Base-by-base conservation (phyloP, 53 echinoderm and acorn worm species). In the Echinarachnius parma region DNA sequence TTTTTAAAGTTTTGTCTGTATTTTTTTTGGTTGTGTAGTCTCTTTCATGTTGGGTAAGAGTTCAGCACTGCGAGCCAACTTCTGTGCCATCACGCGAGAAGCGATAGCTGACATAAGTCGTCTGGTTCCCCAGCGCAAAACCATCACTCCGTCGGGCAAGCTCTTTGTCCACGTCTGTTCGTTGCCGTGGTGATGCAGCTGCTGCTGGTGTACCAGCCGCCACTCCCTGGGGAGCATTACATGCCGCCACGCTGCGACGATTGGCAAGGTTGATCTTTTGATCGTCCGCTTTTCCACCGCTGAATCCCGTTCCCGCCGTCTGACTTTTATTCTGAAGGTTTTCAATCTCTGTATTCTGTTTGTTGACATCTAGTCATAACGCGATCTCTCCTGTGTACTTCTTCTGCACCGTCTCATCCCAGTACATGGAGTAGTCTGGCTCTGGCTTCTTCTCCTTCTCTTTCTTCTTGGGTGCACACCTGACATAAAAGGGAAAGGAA, bases 371-470 rank as follows among this genome's bases (percentile, higher is more conserved):
- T 68, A 68, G 82, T 90, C 89, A 94, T 66, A 94, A 87, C 74
- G 90, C 90, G 44, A 94, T 85, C 54, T 91, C 95, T 16, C 91
- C 90, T 19, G 87, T 94, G 79, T 94, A 94, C 82, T 87, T 94
- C 84, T 84, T 94, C 49, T 94, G 91, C 9, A 91, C 95, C 8
- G 75, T 91, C 52, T 90, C 86, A 25, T 94, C 95, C 95, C 95
- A 94, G 85, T 91, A 94, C 30, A 83, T 79, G 24, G 90, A 77
- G 15, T 85, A 75, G 28, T 91, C 81, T 9, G 75, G 82, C 45
- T 87, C 77, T 9, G 81, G 82, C 44, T 81, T 32, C 46, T 86
- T 89, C 34, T 84, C 81, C 39, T 90, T 84, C 32, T 84, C 81
- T 58, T 89, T 93, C 81, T 84, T 84, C 76, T 48, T 84, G 54